Conservation (phyloP, 2,797 vertebrate genomes). For the Labeo calbasu region DNA sequence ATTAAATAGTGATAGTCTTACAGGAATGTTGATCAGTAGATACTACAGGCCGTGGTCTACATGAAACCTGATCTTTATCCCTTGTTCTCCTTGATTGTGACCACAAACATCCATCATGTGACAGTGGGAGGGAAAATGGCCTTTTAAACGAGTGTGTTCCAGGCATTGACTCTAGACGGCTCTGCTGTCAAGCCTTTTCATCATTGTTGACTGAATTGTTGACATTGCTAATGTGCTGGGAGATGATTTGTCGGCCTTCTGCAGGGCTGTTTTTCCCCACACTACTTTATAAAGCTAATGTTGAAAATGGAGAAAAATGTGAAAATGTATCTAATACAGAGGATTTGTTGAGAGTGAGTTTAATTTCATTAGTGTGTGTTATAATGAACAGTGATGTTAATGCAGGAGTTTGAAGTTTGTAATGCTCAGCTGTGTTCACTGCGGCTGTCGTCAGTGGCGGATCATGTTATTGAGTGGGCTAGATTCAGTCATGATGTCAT, state of each 20-base stretch:
- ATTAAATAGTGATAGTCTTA: background rate
- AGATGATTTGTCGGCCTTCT: slow-evolving; percentile 1
- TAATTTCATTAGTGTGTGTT: background rate
- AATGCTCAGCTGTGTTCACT: background rate
- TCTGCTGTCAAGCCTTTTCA: background rate
- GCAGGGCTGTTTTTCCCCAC: background rate
- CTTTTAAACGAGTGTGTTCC: background rate
- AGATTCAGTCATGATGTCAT: background rate
- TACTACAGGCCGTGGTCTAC: background rate
- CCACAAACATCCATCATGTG: background rate
- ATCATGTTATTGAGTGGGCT: background rate
- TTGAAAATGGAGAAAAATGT: background rate
- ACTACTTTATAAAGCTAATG: background rate
- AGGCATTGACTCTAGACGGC: slow-evolving; percentile 6
- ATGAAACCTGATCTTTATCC: background rate
- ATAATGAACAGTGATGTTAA: background rate
- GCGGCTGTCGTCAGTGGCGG: background rate
- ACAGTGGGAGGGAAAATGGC: background rate
- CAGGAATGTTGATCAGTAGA: too few relatives aligned
- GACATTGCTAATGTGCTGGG: background rate
- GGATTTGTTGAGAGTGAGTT: slow-evolving; percentile 1
- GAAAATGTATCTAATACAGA: background rate
- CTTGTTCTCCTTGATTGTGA: background rate
- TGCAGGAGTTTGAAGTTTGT: background rate
- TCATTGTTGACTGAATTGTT: background rate